phyloP scores from a whole-genome alignment of 2,888 invertebrate species.

The Argynnis bischoffii region DNA sequence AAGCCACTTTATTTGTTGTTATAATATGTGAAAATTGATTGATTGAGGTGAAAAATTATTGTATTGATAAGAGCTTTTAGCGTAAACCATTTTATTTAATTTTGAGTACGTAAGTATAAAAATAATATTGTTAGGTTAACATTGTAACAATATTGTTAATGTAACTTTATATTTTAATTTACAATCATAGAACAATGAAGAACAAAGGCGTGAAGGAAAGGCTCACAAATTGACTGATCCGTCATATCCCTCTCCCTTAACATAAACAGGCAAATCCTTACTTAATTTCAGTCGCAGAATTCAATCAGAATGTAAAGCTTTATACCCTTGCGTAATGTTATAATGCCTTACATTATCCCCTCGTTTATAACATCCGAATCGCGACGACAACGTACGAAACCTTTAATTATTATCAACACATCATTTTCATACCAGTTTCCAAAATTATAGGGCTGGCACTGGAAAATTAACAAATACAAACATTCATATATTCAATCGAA shows the following conservation, averaged over 20 bases:
- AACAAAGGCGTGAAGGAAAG: constrained; percentile 66
- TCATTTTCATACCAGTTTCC: constrained; percentile 75
- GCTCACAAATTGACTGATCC: constrained; percentile 76
- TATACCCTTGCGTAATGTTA: constrained; percentile 77
- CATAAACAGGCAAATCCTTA: constrained; percentile 81
- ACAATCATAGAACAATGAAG: constrained; percentile 44
- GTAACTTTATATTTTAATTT: constrained; percentile 31
- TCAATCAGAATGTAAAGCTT: constrained; percentile 80
- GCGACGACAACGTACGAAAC: constrained; percentile 71
- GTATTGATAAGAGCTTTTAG: neutral
- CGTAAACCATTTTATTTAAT: neutral
- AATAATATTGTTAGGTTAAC: neutral
- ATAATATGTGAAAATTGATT: neutral
- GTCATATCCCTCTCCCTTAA: constrained; percentile 68
- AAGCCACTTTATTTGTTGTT: neutral
- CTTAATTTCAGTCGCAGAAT: constrained; percentile 82
- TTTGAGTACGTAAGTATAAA: neutral
- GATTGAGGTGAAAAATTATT: too few species aligned
- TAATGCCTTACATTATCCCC: constrained; percentile 79
- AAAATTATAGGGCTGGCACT: constrained; percentile 66
- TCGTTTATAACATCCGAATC: constrained; percentile 61
- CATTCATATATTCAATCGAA: neutral
- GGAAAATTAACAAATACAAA: constrained; percentile 30
- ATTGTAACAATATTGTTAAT: neutral
- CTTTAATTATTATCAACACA: constrained; percentile 83